Base-by-base conservation (phyloP, 2,113 vertebrate genomes). In the Bos javanicus region DNA sequence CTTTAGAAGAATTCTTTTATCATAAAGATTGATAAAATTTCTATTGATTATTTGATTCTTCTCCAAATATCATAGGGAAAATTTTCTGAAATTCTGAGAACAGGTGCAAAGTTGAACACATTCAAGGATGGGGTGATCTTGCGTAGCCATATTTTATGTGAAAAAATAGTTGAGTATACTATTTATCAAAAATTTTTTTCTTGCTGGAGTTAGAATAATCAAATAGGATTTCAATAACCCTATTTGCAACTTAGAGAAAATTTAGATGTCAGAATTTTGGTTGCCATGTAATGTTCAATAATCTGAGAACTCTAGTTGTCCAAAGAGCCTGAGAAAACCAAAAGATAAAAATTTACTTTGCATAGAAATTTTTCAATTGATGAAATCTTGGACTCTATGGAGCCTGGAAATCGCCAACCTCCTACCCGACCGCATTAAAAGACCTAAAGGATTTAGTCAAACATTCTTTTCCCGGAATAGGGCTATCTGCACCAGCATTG, bases 1-100 rank as follows among this genome's bases (percentile, higher is more conserved):
- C 67, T 97, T 97, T 36, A 85, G 50, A 98, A 97, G 96, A 86
- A 36, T 95, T 93, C 60, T 97, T 97, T 92, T 57, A 86, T 50
- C 86, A 33, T 82, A 33, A 93, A 82, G 78, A 94, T 13, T 96
- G 97, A 97, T 94, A 93, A 97, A 98, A 91, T 92, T 97, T 95
- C 17, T 7, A 7, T 23, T 87, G 90, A 9, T 95, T 95, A 11
- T 95, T 95, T 97, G 81, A 91, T 87, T 97, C 83, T 60, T 23
- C 97, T 83, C 80, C n/a, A 97, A 91, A 83, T 94, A 25, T 64
- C n/a, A 80, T 43, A 67, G 39, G 28, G 15, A 64, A 81, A 56
- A 16, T 59, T 98, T 90, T 76, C 60, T 97, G 57, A 97, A 95
- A 97, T 96, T 96, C 52, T 94, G 50, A 7, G 56, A 10, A 93